Conservation (phyloP, 2,113 vertebrate genomes). For the Scytalopus superciliaris region DNA sequence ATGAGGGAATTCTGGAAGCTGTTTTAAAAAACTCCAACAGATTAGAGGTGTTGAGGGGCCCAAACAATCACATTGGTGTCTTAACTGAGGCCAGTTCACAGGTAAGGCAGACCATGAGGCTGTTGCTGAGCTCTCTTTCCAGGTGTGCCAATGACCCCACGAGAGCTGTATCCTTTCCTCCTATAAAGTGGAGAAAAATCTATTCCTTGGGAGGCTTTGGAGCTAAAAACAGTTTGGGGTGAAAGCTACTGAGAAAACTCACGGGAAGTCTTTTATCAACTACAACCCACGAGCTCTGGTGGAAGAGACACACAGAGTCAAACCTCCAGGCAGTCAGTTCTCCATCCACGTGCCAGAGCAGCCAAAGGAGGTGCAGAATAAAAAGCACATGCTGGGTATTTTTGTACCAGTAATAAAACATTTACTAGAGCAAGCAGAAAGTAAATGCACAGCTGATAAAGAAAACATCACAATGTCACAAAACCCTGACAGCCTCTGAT, state of each 20-base stretch:
- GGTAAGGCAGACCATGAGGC: not conserved
- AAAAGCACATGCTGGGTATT: slow-evolving; percentile 19
- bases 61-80: not conserved
- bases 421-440: slow-evolving; percentile 84
- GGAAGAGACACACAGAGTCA: not conserved
- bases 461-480: slow-evolving; percentile 80
- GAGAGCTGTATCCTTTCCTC: not conserved
- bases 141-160: not conserved
- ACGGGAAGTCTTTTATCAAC: not conserved
- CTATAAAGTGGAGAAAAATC: not conserved
- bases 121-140: not conserved
- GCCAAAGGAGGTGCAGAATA: not conserved
- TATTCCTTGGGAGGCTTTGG: not conserved
- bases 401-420: slow-evolving; percentile 79
- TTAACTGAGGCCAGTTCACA: not conserved
- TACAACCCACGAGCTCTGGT: not conserved
- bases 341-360: not conserved
- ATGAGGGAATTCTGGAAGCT: not conserved
- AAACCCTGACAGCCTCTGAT: slow-evolving; percentile 67
- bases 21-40: not conserved
- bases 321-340: not conserved
- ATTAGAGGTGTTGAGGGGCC: not conserved
- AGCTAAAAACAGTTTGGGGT: not conserved
- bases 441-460: slow-evolving; percentile 79
- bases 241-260: not conserved